phyloP scores from a whole-genome alignment of 2,888 invertebrate genomes.

The Choreutis nemorana region DNA sequence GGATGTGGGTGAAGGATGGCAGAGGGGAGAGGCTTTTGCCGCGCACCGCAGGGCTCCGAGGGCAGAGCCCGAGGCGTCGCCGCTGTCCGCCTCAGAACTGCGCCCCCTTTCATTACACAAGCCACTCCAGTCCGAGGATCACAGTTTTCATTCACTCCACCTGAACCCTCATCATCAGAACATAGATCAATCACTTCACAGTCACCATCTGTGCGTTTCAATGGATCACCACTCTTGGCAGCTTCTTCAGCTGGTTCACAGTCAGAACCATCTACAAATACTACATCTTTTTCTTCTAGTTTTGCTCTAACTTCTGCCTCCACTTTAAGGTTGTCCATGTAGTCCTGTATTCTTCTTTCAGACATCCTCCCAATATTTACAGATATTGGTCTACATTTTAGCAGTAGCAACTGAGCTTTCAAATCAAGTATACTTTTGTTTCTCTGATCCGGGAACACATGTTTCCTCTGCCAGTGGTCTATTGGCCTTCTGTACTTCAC shows the following conservation, averaged over 20 bases:
- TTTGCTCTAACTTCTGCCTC: constrained; percentile 27
- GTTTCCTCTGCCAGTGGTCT: constrained; percentile 50
- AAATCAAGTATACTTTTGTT: constrained; percentile 47
- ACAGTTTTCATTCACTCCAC: constrained; percentile 48
- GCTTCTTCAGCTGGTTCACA: constrained; percentile 27
- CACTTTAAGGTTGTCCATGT: constrained; percentile 33
- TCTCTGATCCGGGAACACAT: constrained; percentile 47
- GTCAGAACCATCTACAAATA: constrained; percentile 48
- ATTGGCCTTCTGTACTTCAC: constrained; percentile 48
- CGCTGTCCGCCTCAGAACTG: constrained; percentile 8
- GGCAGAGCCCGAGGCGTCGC: constrained; percentile 46
- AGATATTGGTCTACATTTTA: constrained; percentile 56
- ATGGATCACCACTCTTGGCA: constrained; percentile 30
- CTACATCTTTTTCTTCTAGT: constrained; percentile 37
- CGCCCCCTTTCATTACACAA: constrained; percentile 17
- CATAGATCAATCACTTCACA: constrained; percentile 73
- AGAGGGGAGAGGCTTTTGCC: constrained; percentile 31
- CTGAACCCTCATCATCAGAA: constrained; percentile 71
- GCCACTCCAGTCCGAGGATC: constrained; percentile 47
- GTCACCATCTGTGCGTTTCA: constrained; percentile 36
- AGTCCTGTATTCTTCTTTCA: constrained; percentile 41
- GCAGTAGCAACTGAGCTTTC: constrained; percentile 52
- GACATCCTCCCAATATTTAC: constrained; percentile 53
- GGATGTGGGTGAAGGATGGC: constrained; percentile 51
- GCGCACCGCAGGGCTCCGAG: constrained; percentile 51